Evolutionary conservation across 2,888 invertebrate species (phyloP), one percentile per base, ranked within the genome.

Genomic region (Hirtodrosophila alboralis): DNA sequence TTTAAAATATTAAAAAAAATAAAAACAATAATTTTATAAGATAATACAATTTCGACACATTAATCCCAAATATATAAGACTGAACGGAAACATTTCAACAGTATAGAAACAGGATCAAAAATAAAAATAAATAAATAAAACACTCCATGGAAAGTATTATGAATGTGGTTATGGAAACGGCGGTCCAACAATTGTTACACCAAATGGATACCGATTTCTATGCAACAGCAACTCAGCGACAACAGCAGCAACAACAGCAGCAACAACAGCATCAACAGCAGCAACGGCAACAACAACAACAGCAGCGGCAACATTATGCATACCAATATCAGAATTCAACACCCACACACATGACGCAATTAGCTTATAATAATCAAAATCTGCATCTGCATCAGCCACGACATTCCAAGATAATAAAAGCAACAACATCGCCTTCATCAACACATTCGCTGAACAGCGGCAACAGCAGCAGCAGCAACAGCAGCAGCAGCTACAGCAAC

Each of bases 201-300:
- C 85, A 87, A 33, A 75, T 89, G 75, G 87, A 85, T 49, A 76
- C 86, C 74, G 87, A 89, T 48, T 59, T 87, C 40, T 84, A 81
- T 73, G 68, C 77, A 34, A 33, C 78, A 66, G 37, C 64, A 67
- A 43, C 62, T 54, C 26, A 65, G 49, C 66, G 58, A 38, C 62
- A 53, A 14, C 70, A 69, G 23, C 59, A 64, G 14, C 62, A 58
- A 14, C 60, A 62, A 10, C 51, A 52, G 58, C 76, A 49, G 7
- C 76, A 54, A 4, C 64, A 61, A 40, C 59, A 51, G 7, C 68
- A 60, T 13, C 61, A 57, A 7, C 52, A 56, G 23, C 58, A 53
- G 5, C 38, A 53, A 53, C 74, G 44, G 16, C 73, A 75, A 31
- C 76, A 78, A 13, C 67, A 63, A 41, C 61, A 56, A 16, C 75